These are phyloP conservation scores for Oedothorax gibbosus DNA, from an alignment of 1,140 invertebrate species.

Conservation along the genomic window DNA sequence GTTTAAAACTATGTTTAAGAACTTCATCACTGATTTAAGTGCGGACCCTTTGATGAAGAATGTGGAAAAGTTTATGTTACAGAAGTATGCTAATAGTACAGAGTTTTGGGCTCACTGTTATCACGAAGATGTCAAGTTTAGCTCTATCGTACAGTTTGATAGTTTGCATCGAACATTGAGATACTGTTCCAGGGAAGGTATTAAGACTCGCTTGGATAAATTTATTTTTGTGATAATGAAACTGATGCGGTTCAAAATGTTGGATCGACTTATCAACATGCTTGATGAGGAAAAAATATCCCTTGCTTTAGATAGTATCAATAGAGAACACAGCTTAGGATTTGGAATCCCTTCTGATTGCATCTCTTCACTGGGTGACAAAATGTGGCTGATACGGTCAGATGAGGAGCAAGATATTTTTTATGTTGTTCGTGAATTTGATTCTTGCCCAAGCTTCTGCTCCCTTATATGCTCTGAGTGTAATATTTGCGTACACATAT, in stretches of 20 bases:
- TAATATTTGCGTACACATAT: conserved; percentile 49
- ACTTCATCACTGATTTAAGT: background rate
- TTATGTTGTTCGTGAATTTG: background rate
- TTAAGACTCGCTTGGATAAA: conserved; percentile 20
- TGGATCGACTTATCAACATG: conserved; percentile 31
- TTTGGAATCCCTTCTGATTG: conserved; percentile 26
- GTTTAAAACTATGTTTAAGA: conserved; percentile 37
- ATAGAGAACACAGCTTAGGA: conserved; percentile 9
- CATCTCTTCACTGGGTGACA: conserved; percentile 35
- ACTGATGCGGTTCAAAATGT: conserved; percentile 37
- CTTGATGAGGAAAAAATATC: conserved; percentile 39
- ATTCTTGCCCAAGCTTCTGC: conserved; percentile 29
- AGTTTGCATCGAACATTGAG: conserved; percentile 8
- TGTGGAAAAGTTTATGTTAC: conserved; percentile 3
- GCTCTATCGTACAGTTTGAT: conserved; percentile 34
- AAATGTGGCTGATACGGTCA: conserved; percentile 22
- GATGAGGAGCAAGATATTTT: background rate
- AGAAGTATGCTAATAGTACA: conserved; percentile 22
- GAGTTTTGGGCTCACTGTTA: conserved; percentile 45
- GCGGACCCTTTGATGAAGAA: background rate
- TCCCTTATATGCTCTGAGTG: conserved; percentile 29
- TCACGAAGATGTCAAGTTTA: conserved; percentile 30
- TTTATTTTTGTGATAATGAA: conserved; percentile 52
- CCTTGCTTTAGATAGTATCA: conserved; percentile 30
- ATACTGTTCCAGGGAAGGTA: conserved; percentile 11